A percentile compares a stretch with the other conserved stretches of the same genome.
Evolutionary conservation across 2,888 invertebrate genomes (phyloP).

Genomic region (Lasioglossum oenotherae): DNA sequence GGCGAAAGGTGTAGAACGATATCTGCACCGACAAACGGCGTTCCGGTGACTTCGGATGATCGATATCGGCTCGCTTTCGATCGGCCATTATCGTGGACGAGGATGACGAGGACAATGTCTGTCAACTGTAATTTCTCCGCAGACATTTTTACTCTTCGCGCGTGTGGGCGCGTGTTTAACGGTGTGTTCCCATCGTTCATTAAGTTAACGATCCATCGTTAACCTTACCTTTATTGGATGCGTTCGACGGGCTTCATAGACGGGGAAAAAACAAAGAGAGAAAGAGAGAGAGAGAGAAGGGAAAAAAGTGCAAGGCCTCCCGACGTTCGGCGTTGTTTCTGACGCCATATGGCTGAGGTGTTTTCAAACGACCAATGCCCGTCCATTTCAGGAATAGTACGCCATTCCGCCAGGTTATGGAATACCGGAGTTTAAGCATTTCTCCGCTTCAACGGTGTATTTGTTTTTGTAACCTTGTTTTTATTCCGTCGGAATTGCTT

Average conservation of each 20-base stretch:
- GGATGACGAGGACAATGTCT: conserved; percentile 61
- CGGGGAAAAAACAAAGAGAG: conserved; percentile 26
- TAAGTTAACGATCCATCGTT: conserved; percentile 81
- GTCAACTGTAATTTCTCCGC: conserved; percentile 64
- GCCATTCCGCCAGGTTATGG: conserved; percentile 51
- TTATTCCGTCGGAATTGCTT: conserved; percentile 16
- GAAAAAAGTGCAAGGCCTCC: conserved; percentile 30
- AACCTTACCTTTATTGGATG: conserved; percentile 80
- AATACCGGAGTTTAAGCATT: conserved; percentile 48
- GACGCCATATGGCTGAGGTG: conserved; percentile 54
- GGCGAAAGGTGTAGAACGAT: not conserved
- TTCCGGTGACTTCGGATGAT: conserved; percentile 17
- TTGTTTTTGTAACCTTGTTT: conserved; percentile 22
- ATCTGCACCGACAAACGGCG: not conserved
- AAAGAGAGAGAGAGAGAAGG: not conserved
- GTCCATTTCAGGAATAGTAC: conserved; percentile 54
- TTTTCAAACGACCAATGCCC: conserved; percentile 55
- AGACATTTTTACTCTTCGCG: conserved; percentile 64
- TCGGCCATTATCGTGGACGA: conserved; percentile 58
- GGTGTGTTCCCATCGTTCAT: conserved; percentile 79
- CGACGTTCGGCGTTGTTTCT: conserved; percentile 45
- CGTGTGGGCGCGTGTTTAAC: conserved; percentile 71
- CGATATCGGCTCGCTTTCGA: conserved; percentile 53
- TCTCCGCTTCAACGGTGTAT: not conserved
- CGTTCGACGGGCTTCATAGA: conserved; percentile 71